These are phyloP conservation scores for Chydorus sphaericus DNA, from an alignment of 2,888 invertebrate species.

Conservation along the genomic window DNA sequence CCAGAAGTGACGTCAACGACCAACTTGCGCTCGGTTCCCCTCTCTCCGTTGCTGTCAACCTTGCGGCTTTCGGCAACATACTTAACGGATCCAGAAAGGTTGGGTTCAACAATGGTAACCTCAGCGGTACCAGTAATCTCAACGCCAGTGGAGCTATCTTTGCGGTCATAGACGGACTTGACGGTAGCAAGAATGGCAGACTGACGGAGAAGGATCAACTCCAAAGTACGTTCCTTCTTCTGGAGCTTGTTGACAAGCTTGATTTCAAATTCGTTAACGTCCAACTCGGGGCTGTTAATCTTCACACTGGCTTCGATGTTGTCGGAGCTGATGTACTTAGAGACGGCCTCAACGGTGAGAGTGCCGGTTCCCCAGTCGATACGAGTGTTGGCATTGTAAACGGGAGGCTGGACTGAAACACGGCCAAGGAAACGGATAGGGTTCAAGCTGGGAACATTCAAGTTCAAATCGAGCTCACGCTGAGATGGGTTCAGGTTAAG, in stretches of 20 bases:
- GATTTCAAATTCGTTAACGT: constrained; percentile 20
- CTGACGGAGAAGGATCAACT: not conserved
- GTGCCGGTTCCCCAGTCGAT: constrained; percentile 20
- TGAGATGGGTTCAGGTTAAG: constrained; percentile 2
- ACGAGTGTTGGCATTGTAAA: constrained; percentile 18
- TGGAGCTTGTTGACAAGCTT: constrained; percentile 17
- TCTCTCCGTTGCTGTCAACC: constrained; percentile 4
- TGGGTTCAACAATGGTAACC: constrained; percentile 1
- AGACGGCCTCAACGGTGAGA: constrained; percentile 18
- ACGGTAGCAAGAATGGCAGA: not conserved
- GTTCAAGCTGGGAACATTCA: constrained; percentile 16
- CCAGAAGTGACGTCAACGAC: constrained; percentile 4
- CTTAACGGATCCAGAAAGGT: constrained; percentile 1
- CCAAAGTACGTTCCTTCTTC: not conserved
- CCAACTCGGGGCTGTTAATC: constrained; percentile 20
- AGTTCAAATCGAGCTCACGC: constrained; percentile 3
- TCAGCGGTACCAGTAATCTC: constrained; percentile 10
- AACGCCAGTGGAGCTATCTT: constrained; percentile 7
- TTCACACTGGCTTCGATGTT: constrained; percentile 18
- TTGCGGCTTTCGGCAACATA: not conserved
- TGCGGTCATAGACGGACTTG: constrained; percentile 9
- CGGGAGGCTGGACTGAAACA: constrained; percentile 16
- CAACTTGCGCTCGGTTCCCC: constrained; percentile 1
- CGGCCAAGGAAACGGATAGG: constrained; percentile 18
- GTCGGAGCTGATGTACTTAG: constrained; percentile 13